Conservation (phyloP, 2,888 invertebrate genomes). For the Prosopocoilus inquinatus region DNA sequence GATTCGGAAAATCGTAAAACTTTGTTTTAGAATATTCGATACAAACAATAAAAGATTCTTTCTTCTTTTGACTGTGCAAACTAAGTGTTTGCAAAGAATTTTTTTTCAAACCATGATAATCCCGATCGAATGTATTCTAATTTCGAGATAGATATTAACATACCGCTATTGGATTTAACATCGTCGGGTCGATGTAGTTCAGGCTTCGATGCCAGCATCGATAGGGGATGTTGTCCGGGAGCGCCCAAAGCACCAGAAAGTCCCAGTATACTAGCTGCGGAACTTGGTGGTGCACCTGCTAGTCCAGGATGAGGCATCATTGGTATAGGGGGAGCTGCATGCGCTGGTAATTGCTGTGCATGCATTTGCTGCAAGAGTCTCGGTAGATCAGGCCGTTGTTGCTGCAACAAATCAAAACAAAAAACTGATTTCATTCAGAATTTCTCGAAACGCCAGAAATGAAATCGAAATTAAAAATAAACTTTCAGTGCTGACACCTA, state of each 20-base stretch:
- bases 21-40: no score
- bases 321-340: conserved; percentile 70
- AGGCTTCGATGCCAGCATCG: conserved; percentile 74
- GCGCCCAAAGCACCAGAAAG: conserved; percentile 62
- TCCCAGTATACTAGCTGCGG: conserved; percentile 60
- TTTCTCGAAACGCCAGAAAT: no score
- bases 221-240: conserved; percentile 71
- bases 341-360: conserved; percentile 78
- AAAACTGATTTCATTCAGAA: background rate
- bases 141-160: conserved; percentile 40
- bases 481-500: no score
- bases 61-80: no score
- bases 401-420: conserved; percentile 63
- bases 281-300: conserved; percentile 55
- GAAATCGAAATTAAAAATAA: no score
- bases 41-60: no score
- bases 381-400: conserved; percentile 82
- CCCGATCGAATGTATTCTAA: no score
- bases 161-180: conserved; percentile 74
- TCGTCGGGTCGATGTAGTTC: conserved; percentile 75
- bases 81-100: no score
- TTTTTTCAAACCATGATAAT: no score
- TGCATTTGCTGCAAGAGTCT: conserved; percentile 90
- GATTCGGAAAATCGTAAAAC: no score
- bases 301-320: conserved; percentile 69